Evolutionary conservation across 2,113 vertebrate species (phyloP), one percentile per base, ranked within the genome.

Genomic region (Manacus vitellinus): DNA sequence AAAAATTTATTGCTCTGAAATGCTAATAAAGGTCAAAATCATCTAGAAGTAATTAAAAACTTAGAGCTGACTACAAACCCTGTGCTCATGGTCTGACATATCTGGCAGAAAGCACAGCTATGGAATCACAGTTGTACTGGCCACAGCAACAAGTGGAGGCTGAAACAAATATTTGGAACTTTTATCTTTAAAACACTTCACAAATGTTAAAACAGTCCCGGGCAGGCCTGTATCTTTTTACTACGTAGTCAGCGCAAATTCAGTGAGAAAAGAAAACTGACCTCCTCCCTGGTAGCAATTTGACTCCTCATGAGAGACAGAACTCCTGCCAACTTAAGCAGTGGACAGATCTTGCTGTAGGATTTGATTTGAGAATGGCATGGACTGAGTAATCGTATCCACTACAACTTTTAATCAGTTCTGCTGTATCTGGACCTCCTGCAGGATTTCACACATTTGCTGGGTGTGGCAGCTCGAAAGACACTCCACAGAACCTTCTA

Each of bases 261-360:
- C 31, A 21, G 37, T 81, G 37, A 73, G 30, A 78, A 41, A 59
- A 88, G 22, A 25, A 18, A 21, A 19, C 27, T 59, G 67, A 58
- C 31, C 10, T 83, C 27, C 37, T 81, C 14, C 4, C 10, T 66
- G 21, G 5, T 3, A 47, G 37, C 10, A 62, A 35, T 77, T 73
- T 76, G 47, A 21, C 8, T 70, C 21, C n/a, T 43, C 1, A 2
- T 0, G 1, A 67, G 12, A 30, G 21, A 15, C 8, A 30, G 14
- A 74, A 39, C 18, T 92, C 33, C 65, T 52, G 35, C 10, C 24
- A 66, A 2, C 7, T 52, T 74, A 27, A 78, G 43, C 37, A 54
- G 7, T 33, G 51, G 28, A 74, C 39, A n/a, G 12, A 41, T 35
- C 44, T 52, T 44, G 14, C 8, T 63, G 41, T 35, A 71, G 37